phyloP scores from a whole-genome alignment of 2,888 invertebrate genomes.

The Drosophila buzzatii region DNA sequence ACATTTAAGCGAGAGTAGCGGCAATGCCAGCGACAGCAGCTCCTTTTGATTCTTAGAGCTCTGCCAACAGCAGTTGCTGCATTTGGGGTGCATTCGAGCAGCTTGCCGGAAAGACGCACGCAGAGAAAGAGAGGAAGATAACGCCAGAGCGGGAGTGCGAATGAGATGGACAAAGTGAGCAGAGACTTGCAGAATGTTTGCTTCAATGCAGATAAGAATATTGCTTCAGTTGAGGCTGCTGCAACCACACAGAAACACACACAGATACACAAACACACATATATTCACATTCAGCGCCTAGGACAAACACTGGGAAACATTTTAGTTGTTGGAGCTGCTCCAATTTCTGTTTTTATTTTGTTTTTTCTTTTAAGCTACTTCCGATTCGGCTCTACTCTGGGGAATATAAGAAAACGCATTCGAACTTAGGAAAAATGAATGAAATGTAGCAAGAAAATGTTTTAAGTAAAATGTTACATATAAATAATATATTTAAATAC shows the following conservation, averaged over 20 bases:
- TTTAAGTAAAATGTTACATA: not conserved
- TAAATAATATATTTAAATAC: too few relatives aligned
- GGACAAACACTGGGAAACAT: constrained; percentile 56
- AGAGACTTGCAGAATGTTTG: constrained; percentile 49
- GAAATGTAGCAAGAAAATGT: not conserved
- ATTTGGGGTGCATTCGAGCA: constrained; percentile 55
- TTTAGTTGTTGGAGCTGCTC: constrained; percentile 37
- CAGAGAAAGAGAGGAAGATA: constrained; percentile 12
- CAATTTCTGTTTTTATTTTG: constrained; percentile 26
- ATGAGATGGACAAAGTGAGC: constrained; percentile 1
- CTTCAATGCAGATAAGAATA: constrained; percentile 81
- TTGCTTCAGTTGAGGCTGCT: constrained; percentile 57
- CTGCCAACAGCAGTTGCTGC: constrained; percentile 63
- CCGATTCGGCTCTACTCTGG: constrained; percentile 2
- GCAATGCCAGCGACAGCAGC: constrained; percentile 21
- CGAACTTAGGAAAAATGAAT: not conserved
- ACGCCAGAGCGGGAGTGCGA: not conserved
- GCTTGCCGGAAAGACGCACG: constrained; percentile 31
- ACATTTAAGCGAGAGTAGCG: constrained; percentile 65
- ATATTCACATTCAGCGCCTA: constrained; percentile 23
- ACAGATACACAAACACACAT: constrained; percentile 17
- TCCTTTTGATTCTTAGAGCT: constrained; percentile 40
- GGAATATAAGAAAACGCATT: not conserved
- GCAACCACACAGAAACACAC: constrained; percentile 30
- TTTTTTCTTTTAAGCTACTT: not conserved